Evolutionary conservation across 1,140 invertebrate genomes (phyloP), one percentile per base, ranked within the genome.

Genomic region (Plutomurus gul): DNA sequence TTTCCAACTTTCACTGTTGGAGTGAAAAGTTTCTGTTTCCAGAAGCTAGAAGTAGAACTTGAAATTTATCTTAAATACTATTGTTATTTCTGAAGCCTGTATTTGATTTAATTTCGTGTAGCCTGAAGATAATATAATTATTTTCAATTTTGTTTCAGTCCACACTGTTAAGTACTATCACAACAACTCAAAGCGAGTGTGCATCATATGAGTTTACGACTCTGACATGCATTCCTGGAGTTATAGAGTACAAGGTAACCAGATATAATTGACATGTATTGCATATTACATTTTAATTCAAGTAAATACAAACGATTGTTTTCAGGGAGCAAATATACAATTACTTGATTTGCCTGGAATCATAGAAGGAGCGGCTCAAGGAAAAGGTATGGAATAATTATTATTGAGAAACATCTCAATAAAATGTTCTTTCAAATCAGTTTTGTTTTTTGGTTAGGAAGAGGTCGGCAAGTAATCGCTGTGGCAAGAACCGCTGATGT

Each of bases 141-240:
- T 2, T 47, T 20, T 4, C n/a, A n/a, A n/a, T 56, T 27, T 30
- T 30, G 18, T 82, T 56, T 51, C 84, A 94, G 90, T 99, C 98
- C 16, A 98, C 96, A 0, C 87, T 99, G 76, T 87, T 99, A 71
- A 96, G 93, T 84, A 97, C 95, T 0, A 86, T 99, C 79, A 99
- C 97, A 1, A 93, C 94, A 86, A 98, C 96, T 30, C 93, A 97
- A 87, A 98, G 96, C 82, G 97, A 98, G 87, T 94, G 93, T 71
- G 98, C 98, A 11, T 94, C 94, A 74, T 99, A 99, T 87, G 98
- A 99, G 88, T 99, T 99, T 86, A 99, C 98, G 79, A 99, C 98
- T 0, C 88, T 99, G 47, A 99, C 98, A 27, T 99, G 98, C 88
- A 81, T 99, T 85, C 98, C 98, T 65, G 98, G 98, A 77, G 97